Evolutionary conservation across 2,888 invertebrate species (phyloP), one percentile per base, ranked within the genome.

Genomic region (Platycheirus albimanus): DNA sequence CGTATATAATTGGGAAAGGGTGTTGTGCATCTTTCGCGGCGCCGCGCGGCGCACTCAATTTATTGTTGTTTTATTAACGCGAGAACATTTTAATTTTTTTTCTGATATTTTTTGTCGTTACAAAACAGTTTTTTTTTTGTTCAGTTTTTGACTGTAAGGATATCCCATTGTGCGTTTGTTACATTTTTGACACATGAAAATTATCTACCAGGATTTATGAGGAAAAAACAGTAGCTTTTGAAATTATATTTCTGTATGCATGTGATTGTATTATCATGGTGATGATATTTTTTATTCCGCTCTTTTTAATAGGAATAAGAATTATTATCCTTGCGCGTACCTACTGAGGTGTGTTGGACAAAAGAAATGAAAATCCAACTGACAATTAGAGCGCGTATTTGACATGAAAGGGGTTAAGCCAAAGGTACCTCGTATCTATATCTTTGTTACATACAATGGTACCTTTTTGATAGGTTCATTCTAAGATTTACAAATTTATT

Each of bases 171-270:
- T 74, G 78, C 78, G 72, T 74, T 78, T 69, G 83, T 74, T 78
- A 83, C 64, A 67, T 67, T 64, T 56, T 78, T 83, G 83, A 83
- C 83, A 69, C 69, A 74, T 83, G 83, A 83, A 83, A 83, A 83
- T 83, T 78, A 83, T 83, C 67, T 61, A 51, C 58, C n/a, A 69
- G 78, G 72, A 83, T 78, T 83, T 83, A 83, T 78, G 83, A 41
- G 61, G 36, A 47, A 72, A 72, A 78, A 54, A 49, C 52, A 51
- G 72, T 64, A 78, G 83, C 72, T 69, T 83, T 63, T 15, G 24
- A 38, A 28, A 61, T 58, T 19, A 63, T 83, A 72, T 49, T 30
- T 56, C 8, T 56, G 49, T 52, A 36, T 51, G 72, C 54, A 45
- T 51, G 41, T 49, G 72, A 61, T 66, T 30, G 36, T 66, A 58